A percentile compares a stretch with the other conserved stretches of the same genome.
These are phyloP conservation scores for Gobio gobio DNA, from an alignment of 2,113 vertebrate species.

Conservation along the genomic window DNA sequence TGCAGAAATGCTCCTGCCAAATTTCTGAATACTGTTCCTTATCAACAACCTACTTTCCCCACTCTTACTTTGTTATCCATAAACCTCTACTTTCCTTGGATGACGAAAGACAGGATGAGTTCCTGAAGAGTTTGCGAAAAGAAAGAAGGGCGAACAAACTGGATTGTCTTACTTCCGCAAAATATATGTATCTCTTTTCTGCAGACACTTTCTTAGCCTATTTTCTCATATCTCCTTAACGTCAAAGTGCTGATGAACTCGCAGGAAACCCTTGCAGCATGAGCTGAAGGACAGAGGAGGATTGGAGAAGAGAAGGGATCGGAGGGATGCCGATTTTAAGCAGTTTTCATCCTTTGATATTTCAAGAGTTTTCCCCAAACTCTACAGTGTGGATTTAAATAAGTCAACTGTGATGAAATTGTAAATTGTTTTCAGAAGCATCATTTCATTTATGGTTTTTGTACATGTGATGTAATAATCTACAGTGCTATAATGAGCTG, in stretches of 20 bases:
- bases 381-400: conserved; percentile 8
- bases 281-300: conserved; percentile 19
- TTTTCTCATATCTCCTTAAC: conserved; percentile 28
- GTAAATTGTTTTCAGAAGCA: conserved; percentile 4
- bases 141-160: conserved; percentile 3
- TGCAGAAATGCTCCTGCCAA: neutral
- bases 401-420: neutral
- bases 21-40: neutral
- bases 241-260: neutral
- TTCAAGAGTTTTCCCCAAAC: conserved; percentile 10
- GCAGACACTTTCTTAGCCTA: conserved; percentile 21
- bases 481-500: no score
- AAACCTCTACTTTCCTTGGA: conserved; percentile 19
- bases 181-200: conserved; percentile 33
- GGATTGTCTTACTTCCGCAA: conserved; percentile 22
- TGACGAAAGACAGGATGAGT: neutral
- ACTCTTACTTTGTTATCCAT: neutral
- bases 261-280: neutral
- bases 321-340: conserved; percentile 3
- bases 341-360: conserved; percentile 32
- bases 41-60: conserved; percentile 11
- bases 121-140: neutral
- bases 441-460: neutral
- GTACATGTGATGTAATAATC: neutral
- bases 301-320: neutral